Base-by-base conservation (phyloP, 53 echinoderm and acorn worm genomes). In the Mesocentrotus franciscanus region DNA sequence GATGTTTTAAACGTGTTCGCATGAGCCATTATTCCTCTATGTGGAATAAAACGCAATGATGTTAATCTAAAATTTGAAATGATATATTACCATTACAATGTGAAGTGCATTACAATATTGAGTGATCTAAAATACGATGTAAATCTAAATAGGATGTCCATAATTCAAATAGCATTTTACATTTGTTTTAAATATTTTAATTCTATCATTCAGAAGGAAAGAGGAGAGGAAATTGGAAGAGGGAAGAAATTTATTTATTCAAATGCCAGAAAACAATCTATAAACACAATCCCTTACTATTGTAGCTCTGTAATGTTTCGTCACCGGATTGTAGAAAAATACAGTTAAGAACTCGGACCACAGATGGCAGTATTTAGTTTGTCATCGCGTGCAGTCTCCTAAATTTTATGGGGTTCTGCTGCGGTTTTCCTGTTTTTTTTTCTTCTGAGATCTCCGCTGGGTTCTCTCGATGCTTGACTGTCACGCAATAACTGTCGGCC, bases 341-440 rank as follows among this genome's bases (percentile, higher is more conserved):
- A 57, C 15, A 27, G 57, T 17, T 29, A 34, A 81, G 10, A 42
- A 42, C 24, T 57, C 26, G 27, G n/a, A n/a, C 87, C 56, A 29
- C 87, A 87, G 87, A 87, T 87, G 87, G 87, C 87, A 58, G 87
- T 58, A 87, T 87, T 87, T 87, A 87, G 58, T 56, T 57, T 58
- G 87, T 87, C 29, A 56, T 87, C 56, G 87, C 87, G 87, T 87
- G 81, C 81, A 42, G 42, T 81, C 81, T 81, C 81, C 81, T 18
- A 0, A 42, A 18, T 81, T 81, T 42, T 81, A 0, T 20, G 36
- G 81, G 17, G 22, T 29, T 81, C 81, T 42, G 59, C 87, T 58
- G 16, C 15, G 22, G 20, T 2, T 87, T 85, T 12, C 11, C 12
- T 85, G n/a, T 83, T 18, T 81, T 24, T 36, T 8, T 39, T 0